Evolutionary conservation across 1,140 invertebrate species (phyloP), one percentile per base, ranked within the genome.

Genomic region (Gyrodactylus salaris): DNA sequence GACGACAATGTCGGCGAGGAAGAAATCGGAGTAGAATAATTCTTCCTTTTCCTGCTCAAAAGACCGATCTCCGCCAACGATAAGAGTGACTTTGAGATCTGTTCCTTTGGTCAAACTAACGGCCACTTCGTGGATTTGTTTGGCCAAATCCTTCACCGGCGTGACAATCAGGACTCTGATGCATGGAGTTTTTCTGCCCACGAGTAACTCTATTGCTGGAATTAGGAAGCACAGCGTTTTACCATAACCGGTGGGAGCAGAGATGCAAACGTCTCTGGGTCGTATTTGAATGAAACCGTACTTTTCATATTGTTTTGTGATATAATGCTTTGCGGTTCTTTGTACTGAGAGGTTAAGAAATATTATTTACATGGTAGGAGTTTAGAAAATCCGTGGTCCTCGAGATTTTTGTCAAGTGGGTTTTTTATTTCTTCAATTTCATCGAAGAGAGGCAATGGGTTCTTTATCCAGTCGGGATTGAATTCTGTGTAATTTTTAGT

Each of bases 161-260:
- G 95, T 80, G 20, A 98, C 86, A 25, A 94, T 84, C 69, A 98
- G 78, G 69, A 89, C 91, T 75, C 87, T 81, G 20, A 96, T 75
- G 80, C 77, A 82, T 84, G 76, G 76, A 77, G 77, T 69, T 74
- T 75, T 21, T 1, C 24, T 19, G 68, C n/a, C n/a, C 7, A 54
- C n/a, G 7, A 54, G 75, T 76, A 80, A 78, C 80, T 96, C 88
- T 70, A 98, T 82, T 70, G 96, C 86, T 20, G 93, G 93, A 74
- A 97, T 80, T 74, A 89, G 88, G 85, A 89, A 97, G 1, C 90
- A 86, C 70, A 97, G 80, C 0, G 93, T 97, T 84, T 98, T 98
- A 16, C 93, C 93, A 84, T 90, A 94, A 19, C 93, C 94, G 20
- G 94, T 98, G 23, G 92, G 91, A 68, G 92, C 90, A 24, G 90